Conservation (phyloP, 2,797 vertebrate species). For the Eulemur albifrons region DNA sequence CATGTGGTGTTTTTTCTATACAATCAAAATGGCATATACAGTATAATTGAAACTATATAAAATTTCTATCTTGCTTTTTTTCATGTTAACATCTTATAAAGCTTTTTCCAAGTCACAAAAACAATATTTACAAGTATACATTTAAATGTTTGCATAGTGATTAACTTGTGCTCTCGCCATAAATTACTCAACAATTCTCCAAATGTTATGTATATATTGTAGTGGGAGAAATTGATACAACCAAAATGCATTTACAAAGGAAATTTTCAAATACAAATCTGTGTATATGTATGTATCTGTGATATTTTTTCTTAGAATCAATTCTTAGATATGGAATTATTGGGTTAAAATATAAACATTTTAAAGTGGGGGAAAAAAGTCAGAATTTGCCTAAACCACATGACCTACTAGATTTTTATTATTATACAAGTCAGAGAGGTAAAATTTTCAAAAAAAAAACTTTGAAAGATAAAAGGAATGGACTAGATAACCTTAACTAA, state of each 20-base stretch:
- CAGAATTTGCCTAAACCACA: background rate
- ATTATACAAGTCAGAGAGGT: background rate
- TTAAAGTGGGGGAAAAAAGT: background rate
- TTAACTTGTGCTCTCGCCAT: background rate
- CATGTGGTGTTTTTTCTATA: background rate
- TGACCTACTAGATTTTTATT: background rate
- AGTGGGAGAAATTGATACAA: background rate
- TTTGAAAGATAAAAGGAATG: conserved; percentile 3
- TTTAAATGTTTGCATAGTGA: background rate
- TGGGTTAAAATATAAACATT: conserved; percentile 2
- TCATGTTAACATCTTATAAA: background rate
- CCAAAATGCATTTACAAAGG: background rate
- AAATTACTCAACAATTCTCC: background rate
- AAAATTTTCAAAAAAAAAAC: background rate
- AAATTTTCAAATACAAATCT: background rate
- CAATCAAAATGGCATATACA: background rate
- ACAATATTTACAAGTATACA: background rate
- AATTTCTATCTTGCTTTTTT: background rate
- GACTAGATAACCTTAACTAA: conserved; percentile 5
- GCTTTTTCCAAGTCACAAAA: background rate
- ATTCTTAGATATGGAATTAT: background rate
- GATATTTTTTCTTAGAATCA: background rate
- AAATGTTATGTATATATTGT: background rate
- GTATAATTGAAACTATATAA: background rate
- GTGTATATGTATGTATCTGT: background rate